Evolutionary conservation across 2,888 invertebrate genomes (phyloP).

Genomic region (Yponomeuta plumbellus): DNA sequence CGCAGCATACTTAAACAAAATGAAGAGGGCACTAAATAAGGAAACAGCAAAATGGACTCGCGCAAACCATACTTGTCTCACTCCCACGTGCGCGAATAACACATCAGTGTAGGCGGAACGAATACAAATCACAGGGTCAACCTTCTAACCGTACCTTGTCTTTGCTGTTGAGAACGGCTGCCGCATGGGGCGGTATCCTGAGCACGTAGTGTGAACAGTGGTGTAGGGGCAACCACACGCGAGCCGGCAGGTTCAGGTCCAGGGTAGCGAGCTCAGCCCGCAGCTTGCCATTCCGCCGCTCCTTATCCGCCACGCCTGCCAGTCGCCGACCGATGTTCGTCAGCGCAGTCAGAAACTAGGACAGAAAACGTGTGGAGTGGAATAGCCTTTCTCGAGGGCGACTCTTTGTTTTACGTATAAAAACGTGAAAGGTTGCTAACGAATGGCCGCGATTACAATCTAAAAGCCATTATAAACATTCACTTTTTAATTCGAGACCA

Average conservation of each 20-base stretch:
- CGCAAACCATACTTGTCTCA: background rate
- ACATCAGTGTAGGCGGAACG: too few relatives aligned
- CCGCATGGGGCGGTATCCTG: conserved; percentile 96
- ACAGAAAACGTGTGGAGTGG: conserved; percentile 19
- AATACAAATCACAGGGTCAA: background rate
- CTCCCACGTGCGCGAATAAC: background rate
- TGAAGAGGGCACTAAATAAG: background rate
- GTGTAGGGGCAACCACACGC: conserved; percentile 98
- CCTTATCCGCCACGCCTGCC: conserved; percentile 72
- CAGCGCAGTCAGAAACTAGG: conserved; percentile 61
- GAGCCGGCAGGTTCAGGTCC: conserved; percentile 97
- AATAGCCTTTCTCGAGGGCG: background rate
- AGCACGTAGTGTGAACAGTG: conserved; percentile 94
- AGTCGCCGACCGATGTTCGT: conserved; percentile 64
- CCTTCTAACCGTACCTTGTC: conserved; percentile 79
- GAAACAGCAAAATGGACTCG: background rate
- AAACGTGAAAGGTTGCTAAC: background rate
- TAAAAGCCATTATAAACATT: conserved; percentile 8
- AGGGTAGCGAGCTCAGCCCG: conserved; percentile 94
- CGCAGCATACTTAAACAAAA: background rate
- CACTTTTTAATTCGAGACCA: background rate
- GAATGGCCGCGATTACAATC: conserved; percentile 6
- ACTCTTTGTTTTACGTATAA: background rate
- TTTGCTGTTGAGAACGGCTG: conserved; percentile 99
- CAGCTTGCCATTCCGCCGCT: conserved; percentile 93